Conservation (phyloP, 2,113 vertebrate genomes). For the Ameiurus melas region DNA sequence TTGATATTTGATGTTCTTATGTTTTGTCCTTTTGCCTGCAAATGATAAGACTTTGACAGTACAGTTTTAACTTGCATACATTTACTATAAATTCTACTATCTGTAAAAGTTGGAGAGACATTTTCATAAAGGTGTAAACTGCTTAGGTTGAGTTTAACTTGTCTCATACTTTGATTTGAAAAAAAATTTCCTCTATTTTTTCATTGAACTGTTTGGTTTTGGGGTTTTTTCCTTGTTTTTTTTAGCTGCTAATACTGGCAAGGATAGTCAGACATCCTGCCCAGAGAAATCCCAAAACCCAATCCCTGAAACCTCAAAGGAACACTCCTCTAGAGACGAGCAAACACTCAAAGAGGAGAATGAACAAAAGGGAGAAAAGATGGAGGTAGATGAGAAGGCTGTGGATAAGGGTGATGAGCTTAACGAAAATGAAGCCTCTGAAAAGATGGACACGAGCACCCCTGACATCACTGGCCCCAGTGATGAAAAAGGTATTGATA, state of each 20-base stretch:
- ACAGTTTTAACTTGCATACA: neutral
- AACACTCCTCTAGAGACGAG: conserved; percentile 17
- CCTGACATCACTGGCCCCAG: conserved; percentile 38
- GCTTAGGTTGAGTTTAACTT: neutral
- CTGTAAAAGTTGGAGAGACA: neutral
- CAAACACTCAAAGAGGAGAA: conserved; percentile 5
- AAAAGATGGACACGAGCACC: conserved; percentile 54
- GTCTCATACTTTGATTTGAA: neutral
- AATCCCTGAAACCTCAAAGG: conserved; percentile 23
- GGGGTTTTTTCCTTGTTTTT: neutral
- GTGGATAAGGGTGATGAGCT: conserved; percentile 49
- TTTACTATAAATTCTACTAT: neutral
- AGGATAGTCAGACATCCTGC: conserved; percentile 65
- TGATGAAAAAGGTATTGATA: conserved; percentile 62
- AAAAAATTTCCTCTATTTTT: neutral
- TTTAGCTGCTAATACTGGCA: conserved; percentile 47
- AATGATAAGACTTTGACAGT: neutral
- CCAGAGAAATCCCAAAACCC: conserved; percentile 63
- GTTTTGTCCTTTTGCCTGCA: neutral
- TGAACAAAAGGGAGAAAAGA: conserved; percentile 32
- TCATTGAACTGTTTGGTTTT: neutral
- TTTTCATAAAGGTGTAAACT: neutral
- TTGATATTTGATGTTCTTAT: neutral
- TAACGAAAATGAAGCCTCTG: conserved; percentile 62
- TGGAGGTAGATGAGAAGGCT: conserved; percentile 24